Base-by-base conservation (phyloP, 2,888 invertebrate species). In the Cantharis rufa region DNA sequence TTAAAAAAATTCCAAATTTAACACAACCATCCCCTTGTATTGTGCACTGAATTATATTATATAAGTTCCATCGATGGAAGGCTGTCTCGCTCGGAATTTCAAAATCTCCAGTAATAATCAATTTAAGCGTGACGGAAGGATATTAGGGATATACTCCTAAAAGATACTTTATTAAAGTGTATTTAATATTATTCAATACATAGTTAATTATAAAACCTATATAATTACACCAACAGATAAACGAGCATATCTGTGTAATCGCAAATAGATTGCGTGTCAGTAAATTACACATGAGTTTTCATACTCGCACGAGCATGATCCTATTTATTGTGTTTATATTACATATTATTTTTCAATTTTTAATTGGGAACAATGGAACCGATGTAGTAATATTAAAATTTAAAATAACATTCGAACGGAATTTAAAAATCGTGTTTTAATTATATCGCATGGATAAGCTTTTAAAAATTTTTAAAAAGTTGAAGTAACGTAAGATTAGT, bases 1-100 rank as follows among this genome's bases (percentile, higher is more conserved):
- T 69, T 75, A 78, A 78, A 78, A 28, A 77, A 78, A 78, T 78
- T 75, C 75, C 78, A 62, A 73, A 72, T 48, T 71, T 68, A 72
- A 73, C 78, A 78, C 78, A 78, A 78, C 68, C 75, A 75, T 62
- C 15, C 66, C 72, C 69, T 75, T 71, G 66, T 71, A 66, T 27
- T 71, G 24, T 61, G 64, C 18, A 24, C 24, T 24, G 21, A 66
- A 66, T 66, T 28, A 21, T 21, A 9, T 32, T 13, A 48, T 48
- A 13, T 1, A 32, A n/a, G 48, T 48, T 48, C 48, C n/a, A 48
- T 7, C 48, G 48, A 7, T 48, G 7, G 48, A 48, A 48, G 48
- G 48, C 2, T 48, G n/a, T 32, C 13, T 32, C 32, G 13, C 13
- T 32, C n/a, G 9, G n/a, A 48, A 48, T 48, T 48, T 48, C 7